A percentile compares a stretch with the other conserved stretches of the same genome.
phyloP scores from a whole-genome alignment of 1,140 invertebrate genomes.

The Nasonia vitripennis region DNA sequence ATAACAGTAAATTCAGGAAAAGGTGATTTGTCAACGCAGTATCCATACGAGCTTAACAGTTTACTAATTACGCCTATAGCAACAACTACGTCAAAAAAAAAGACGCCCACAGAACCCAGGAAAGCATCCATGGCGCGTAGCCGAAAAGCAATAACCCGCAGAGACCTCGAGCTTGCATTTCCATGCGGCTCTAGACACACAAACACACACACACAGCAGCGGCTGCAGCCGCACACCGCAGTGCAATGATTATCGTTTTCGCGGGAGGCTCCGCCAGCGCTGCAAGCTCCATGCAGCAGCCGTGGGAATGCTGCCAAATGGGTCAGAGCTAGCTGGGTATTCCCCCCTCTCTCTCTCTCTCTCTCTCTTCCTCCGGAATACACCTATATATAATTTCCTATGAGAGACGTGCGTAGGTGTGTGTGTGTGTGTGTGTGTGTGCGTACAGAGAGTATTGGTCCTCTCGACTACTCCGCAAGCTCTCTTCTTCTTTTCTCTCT shows the following conservation, averaged over 20 bases:
- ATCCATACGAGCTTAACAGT: too few relatives aligned
- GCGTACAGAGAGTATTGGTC: neutral
- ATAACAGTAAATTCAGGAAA: too few relatives aligned
- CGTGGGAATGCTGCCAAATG: conserved; percentile 26
- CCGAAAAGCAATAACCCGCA: neutral
- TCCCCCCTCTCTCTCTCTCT: neutral
- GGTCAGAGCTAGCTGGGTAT: conserved; percentile 17
- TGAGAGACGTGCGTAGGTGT: neutral
- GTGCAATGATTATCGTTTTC: conserved; percentile 28
- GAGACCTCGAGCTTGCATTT: neutral
- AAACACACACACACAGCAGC: neutral
- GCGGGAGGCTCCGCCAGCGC: neutral
- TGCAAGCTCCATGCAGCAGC: neutral
- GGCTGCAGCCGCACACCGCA: neutral
- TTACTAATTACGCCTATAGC: too few relatives aligned
- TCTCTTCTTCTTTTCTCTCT: neutral
- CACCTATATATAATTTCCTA: neutral
- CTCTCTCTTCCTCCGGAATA: neutral
- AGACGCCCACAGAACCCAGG: too few relatives aligned
- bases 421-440: neutral
- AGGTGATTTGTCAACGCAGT: too few relatives aligned
- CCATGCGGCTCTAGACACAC: neutral
- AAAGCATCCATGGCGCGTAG: neutral
- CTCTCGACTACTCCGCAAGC: neutral
- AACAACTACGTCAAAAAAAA: too few relatives aligned